Base-by-base conservation (phyloP, 2,797 vertebrate genomes). In the Coracias cyanogaster region DNA sequence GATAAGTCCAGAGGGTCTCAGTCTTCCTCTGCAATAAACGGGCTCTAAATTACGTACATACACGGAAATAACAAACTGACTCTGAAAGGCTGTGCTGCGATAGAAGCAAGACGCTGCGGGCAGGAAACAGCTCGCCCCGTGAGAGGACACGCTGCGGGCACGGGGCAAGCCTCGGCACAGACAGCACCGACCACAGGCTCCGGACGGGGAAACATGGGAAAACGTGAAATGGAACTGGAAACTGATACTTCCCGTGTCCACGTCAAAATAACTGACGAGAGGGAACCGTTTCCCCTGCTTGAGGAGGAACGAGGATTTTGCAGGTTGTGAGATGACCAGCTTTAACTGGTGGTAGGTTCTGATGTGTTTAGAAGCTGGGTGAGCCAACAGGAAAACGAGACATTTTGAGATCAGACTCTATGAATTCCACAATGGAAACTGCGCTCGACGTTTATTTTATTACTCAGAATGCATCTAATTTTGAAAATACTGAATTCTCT, bases 401-500 rank as follows among this genome's bases (percentile, higher is more conserved):
- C 35, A 13, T 7, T 8, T 6, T n/a, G 45, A 77, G 14, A 15
- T 33, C 48, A 60, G 26, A 22, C 8, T 12, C 89, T 43, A 5
- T 1, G 43, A 45, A 60, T 3, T 7, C 6, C 7, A 2, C 1
- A 17, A 35, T 0, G 79, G 19, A 61, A 62, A 35, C 3, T 35
- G 21, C 10, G 9, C 45, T 55, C 7, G 5, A 55, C 54, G 46
- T 20, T 43, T 16, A 49, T 19, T 20, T 43, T 16, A 49, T 19
- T 84, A 29, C 9, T 46, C 37, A 9, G 64, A 65, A 77, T 13
- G 26, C 2, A 21, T 2, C 46, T 20, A 4, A 21, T 3, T 14
- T 16, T n/a, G 48, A 35, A 92, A 74, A 45, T 0, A 15, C 0
- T 0, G 26, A 51, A 49, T 26, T 52, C n/a, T 60, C 57, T 39